A percentile compares a stretch with the other conserved stretches of the same genome.
These are phyloP conservation scores for Himantopus leucocephalus DNA, from an alignment of 2,113 vertebrate species.

Conservation along the genomic window DNA sequence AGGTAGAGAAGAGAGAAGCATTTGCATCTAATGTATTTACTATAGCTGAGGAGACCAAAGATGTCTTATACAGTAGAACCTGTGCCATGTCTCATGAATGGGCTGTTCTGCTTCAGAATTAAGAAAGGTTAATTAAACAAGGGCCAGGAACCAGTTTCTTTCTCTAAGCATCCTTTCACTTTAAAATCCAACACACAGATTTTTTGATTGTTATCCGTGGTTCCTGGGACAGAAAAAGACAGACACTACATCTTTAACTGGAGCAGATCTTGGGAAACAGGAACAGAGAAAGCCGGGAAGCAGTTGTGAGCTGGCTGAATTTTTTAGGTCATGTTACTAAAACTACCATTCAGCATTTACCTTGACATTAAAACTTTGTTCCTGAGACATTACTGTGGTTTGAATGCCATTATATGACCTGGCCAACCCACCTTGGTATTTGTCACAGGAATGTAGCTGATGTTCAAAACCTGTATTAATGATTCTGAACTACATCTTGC, in stretches of 20 bases:
- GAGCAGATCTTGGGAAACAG: neutral
- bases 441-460: neutral
- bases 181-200: neutral
- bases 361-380: neutral
- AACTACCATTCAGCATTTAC: neutral
- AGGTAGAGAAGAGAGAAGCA: neutral
- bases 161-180: neutral
- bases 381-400: neutral
- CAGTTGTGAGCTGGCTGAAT: neutral
- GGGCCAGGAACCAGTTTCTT: neutral
- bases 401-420: neutral
- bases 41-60: neutral
- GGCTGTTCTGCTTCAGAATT: neutral
- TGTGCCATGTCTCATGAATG: neutral
- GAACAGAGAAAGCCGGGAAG: neutral
- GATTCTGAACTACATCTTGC: neutral
- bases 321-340: neutral
- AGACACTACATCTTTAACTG: neutral
- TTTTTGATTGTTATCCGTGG: neutral
- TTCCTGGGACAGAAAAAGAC: neutral
- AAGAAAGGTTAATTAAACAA: neutral
- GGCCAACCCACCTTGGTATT: neutral
- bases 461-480: neutral
- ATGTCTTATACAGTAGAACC: neutral
- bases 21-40: neutral